Evolutionary conservation across 2,113 vertebrate species (phyloP), one percentile per base, ranked within the genome.

Genomic region (Poecilia latipinna): DNA sequence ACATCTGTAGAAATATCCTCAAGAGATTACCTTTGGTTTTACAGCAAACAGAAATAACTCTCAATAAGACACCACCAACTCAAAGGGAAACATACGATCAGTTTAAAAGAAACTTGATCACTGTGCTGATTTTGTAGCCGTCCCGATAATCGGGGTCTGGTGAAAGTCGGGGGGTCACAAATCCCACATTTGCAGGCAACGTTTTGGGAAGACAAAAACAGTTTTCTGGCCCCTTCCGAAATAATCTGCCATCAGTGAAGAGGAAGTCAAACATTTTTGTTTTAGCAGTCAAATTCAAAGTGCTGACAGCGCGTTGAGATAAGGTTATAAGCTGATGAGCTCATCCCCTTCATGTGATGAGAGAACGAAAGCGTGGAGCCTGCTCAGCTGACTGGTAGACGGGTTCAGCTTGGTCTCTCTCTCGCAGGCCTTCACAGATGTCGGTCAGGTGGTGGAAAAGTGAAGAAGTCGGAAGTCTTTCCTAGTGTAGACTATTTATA

Each of bases 271-370:
- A 66, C 28, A 67, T 61, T 71, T 74, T 84, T 84, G 82, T 86
- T 88, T 89, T 75, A 79, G 83, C 79, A 75, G 76, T 35, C 33
- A 42, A 74, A 33, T 65, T 32, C 39, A 51, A 65, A 63, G 81
- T 33, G 77, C 33, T 64, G 78, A 79, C 82, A 88, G 72, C 4
- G 17, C 33, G 68, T 22, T 22, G 60, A 77, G 76, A 79, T 80
- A 74, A 80, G 35, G 42, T 32, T 0, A 5, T 8, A 2, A 37
- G 39, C 29, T 29, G 37, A 80, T 32, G 68, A 76, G 69, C 54
- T 64, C 1, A 37, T 12, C 48, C 60, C 5, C 17, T 19, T 48
- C 42, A 72, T 60, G 71, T 64, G 26, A 31, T 72, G 80, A 44
- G 32, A 70, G 61, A 79, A 4, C 74, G 70, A 81, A 64, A 73